Evolutionary conservation across 2,888 invertebrate genomes (phyloP), one percentile per base, ranked within the genome.

Genomic region (Brachypalpus laphriformis): DNA sequence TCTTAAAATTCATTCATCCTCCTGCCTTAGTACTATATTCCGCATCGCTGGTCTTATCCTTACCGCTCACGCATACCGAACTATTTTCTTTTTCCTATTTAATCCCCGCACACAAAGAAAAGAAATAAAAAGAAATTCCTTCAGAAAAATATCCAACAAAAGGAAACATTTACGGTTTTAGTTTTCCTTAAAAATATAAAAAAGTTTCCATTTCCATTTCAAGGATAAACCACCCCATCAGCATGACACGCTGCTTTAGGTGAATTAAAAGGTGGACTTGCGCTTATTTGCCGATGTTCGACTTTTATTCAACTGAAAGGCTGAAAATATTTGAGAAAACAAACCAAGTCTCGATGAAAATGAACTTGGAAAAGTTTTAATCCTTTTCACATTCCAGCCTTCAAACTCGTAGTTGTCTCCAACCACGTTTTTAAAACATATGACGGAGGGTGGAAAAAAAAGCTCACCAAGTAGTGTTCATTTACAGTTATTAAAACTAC

Each of bases 151-250:
- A 20, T 22, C n/a, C 8, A 40, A 59, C 9, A 37, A n/a, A 57
- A 57, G 20, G n/a, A 2, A 20, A 28, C 40, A 20, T 40, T 40
- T 40, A 47, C 22, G 20, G 57, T 6, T 70, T 57, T 47, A 22
- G 45, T 70, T 14, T 70, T 20, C 11, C 22, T 42, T 42, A 8
- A 14, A 0, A 8, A 14, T 42, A 59, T 11, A 22, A 47, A 37
- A 71, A 47, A 22, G 5, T 71, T 74, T 25, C 47, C 31, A 57
- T 31, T 72, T 72, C 37, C 28, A 49, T 72, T 72, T 72, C 49
- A 61, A 51, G 51, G 71, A 72, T 49, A 51, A 61, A 14, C 72
- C 25, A 2, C n/a, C n/a, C 54, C 14, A 18, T 11, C 25, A 51
- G 61, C 40, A 45, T 37, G n/a, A n/a, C n/a, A n/a, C n/a, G n/a